Percentiles rank a stretch among this genome's conserved stretches.
Evolutionary conservation across 2,797 vertebrate species (phyloP).

Genomic region (Pipistrellus pygmaeus): DNA sequence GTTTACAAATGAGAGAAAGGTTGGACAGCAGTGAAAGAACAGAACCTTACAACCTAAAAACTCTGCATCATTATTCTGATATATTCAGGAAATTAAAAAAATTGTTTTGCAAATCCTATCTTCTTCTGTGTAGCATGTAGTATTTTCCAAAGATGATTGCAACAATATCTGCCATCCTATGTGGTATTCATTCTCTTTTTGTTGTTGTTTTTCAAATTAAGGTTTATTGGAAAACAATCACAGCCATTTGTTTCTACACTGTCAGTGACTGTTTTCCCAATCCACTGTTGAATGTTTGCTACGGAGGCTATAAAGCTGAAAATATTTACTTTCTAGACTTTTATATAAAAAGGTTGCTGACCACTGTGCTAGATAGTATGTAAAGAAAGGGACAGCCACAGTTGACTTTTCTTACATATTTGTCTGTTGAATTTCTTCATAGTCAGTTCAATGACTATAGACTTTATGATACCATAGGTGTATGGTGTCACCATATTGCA

Average conservation of each 20-base stretch:
- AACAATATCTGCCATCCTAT: neutral
- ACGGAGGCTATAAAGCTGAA: neutral
- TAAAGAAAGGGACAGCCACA: neutral
- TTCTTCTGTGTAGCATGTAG: neutral
- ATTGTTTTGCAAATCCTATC: neutral
- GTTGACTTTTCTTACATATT: neutral
- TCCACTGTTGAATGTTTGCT: neutral
- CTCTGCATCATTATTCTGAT: neutral
- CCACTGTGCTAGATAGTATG: neutral
- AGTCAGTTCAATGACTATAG: neutral
- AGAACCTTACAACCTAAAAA: neutral
- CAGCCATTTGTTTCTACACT: neutral
- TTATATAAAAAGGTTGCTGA: slow-evolving; percentile 23
- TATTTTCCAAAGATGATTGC: neutral
- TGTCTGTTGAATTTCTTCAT: neutral
- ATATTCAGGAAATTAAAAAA: neutral
- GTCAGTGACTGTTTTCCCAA: neutral
- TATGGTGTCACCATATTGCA: neutral
- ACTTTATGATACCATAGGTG: neutral
- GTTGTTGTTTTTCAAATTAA: neutral
- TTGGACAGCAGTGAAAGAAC: neutral
- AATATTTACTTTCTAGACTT: neutral
- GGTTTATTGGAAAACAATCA: neutral
- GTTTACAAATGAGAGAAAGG: neutral
- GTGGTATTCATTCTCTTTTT: neutral